These are phyloP conservation scores for Sandelia bainsii DNA, from an alignment of 2,797 vertebrate genomes.

Conservation along the genomic window DNA sequence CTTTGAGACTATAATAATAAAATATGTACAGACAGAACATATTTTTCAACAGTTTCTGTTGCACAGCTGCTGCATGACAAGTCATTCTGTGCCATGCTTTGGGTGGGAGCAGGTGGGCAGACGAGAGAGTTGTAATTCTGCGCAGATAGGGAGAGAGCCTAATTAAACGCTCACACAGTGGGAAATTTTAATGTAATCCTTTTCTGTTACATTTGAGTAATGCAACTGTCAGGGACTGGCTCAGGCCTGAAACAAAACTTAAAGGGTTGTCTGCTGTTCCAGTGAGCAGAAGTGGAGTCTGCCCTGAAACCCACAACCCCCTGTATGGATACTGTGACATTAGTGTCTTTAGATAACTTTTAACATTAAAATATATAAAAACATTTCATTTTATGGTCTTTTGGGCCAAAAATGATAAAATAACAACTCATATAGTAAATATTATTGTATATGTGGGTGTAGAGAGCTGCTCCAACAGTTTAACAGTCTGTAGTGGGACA, in stretches of 20 bases:
- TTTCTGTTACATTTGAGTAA: constrained; percentile 42
- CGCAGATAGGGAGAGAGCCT: constrained; percentile 32
- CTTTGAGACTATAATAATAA: constrained; percentile 12
- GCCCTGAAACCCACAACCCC: not conserved
- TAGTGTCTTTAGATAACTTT: not conserved
- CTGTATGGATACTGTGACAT: not conserved
- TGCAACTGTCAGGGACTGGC: constrained; percentile 19
- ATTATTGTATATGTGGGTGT: no score
- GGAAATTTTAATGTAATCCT: constrained; percentile 35
- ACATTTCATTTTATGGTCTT: no score
- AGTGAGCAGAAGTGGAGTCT: constrained; percentile 1
- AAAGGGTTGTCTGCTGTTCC: constrained; percentile 3
- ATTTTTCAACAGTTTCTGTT: not conserved
- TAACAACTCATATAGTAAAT: no score
- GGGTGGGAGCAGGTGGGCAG: constrained; percentile 67
- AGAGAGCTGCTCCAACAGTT: no score
- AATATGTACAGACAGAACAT: not conserved
- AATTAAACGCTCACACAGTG: constrained; percentile 54
- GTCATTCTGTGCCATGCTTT: constrained; percentile 25
- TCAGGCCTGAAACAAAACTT: constrained; percentile 19
- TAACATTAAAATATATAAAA: no score
- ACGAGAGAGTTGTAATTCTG: constrained; percentile 41
- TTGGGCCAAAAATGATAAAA: no score
- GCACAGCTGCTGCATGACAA: constrained; percentile 1
- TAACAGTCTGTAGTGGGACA: no score